Conservation (phyloP, 2,113 vertebrate species). For the Galeopterus variegatus region DNA sequence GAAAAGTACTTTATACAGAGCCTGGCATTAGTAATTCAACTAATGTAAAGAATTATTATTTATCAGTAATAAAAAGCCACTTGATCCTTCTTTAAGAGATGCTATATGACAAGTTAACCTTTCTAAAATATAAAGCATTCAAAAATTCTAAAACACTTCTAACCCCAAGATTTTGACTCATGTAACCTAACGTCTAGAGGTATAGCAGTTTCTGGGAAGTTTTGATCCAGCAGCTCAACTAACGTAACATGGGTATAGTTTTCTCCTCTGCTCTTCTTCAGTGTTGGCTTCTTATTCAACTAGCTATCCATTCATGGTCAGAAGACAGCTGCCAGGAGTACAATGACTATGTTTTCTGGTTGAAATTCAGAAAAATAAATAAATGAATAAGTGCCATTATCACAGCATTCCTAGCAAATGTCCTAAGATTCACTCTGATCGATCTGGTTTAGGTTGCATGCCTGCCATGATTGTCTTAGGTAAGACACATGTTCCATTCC, state of each 20-base stretch:
- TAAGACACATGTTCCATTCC: neutral
- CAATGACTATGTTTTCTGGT: neutral
- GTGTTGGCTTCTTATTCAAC: neutral
- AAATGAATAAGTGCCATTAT: neutral
- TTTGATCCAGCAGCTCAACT: neutral
- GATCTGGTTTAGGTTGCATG: neutral
- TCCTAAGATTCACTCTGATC: neutral
- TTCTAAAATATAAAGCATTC: slow-evolving; percentile 5
- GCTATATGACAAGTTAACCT: neutral
- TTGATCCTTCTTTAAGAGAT: neutral
- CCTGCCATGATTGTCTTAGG: neutral
- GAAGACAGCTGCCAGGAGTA: neutral
- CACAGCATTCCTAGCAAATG: neutral
- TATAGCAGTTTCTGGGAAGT: neutral
- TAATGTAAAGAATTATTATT: neutral
- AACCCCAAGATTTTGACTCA: neutral
- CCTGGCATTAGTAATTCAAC: neutral
- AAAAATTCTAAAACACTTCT: neutral
- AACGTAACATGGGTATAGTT: neutral
- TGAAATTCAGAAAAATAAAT: neutral
- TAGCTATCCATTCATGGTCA: neutral
- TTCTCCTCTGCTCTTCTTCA: neutral
- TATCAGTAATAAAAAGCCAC: neutral
- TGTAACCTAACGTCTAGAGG: neutral
- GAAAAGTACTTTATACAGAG: neutral